Percentiles rank a stretch among this genome's conserved stretches.
These are phyloP conservation scores for Epsilonema sp. DNA, from an alignment of 2,888 invertebrate genomes.

Conservation along the genomic window DNA sequence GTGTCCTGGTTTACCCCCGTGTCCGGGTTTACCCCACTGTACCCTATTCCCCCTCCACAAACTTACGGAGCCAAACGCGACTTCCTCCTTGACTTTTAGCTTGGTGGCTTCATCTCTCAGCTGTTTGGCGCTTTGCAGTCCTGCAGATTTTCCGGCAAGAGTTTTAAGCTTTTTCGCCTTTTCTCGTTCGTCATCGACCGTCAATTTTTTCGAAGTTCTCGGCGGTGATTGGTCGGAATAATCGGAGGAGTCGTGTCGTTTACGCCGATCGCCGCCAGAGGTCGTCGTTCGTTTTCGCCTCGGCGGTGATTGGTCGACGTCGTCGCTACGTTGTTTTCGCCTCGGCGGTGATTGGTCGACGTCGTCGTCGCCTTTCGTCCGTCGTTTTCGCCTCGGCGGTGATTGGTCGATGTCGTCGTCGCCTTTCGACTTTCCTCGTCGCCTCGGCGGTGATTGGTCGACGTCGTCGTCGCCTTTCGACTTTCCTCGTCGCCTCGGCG, in stretches of 20 bases:
- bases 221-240: background rate
- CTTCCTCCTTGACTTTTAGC: conserved; percentile 48
- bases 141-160: conserved; percentile 63
- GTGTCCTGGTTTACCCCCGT: no score
- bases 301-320: no score
- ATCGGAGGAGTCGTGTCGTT: background rate
- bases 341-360: no score
- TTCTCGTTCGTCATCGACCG: background rate
- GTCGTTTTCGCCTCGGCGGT: background rate
- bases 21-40: no score
- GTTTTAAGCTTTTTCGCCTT: conserved; percentile 37
- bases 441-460: no score
- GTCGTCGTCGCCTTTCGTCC: background rate
- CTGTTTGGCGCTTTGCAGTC: conserved; percentile 56
- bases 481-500: no score
- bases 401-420: no score
- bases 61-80: conserved; percentile 41
- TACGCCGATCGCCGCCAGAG: background rate
- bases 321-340: no score
- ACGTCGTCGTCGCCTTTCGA: no score
- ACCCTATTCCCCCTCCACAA: no score
- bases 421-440: no score
- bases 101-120: conserved; percentile 50
- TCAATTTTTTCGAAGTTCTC: background rate
- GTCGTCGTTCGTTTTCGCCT: background rate